Evolutionary conservation across 1,140 invertebrate species (phyloP), one percentile per base, ranked within the genome.

Genomic region (Drosophila rhopaloa): DNA sequence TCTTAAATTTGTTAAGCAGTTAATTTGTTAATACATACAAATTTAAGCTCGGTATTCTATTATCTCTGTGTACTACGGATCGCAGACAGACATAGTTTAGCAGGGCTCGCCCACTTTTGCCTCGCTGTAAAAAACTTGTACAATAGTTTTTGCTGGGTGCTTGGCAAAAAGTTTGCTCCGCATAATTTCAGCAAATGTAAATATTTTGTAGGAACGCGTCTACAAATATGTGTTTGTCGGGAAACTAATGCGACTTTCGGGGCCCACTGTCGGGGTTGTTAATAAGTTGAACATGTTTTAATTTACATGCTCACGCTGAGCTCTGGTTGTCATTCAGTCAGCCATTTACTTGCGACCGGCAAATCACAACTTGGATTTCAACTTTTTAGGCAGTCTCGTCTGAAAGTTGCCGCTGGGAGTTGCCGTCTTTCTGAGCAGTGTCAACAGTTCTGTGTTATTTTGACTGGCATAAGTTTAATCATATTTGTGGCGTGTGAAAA

Each of bases 241-340:
- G 76, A 72, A 83, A 83, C 83, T 79, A 88, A 86, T 89, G 82
- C 74, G 83, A 81, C 82, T 81, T 88, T 72, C 46, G 83, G 71
- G 75, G 65, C 66, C 50, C 63, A 47, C 50, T 70, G 67, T 76
- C 55, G 48, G 44, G 55, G 79, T 66, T 89, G 84, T 89, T 89
- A 89, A 89, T 89, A 89, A 89, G 77, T 89, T 79, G 74, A 79
- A 75, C 84, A 89, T 89, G 84, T 75, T 89, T 88, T 89, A 89
- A 89, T 89, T 84, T 88, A 75, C 80, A 88, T 76, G 76, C 50
- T 61, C 54, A 70, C 63, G 73, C 32, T 43, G 38, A 5, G 54
- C 11, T 66, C 51, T 41, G 43, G 38, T 10, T 41, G 19, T 11
- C n/a, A 16, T 11, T 5, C 10, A 35, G n/a, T 8, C 54, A 43